Conservation (phyloP, 2,888 invertebrate genomes). For the Pogonocherus hispidulus region DNA sequence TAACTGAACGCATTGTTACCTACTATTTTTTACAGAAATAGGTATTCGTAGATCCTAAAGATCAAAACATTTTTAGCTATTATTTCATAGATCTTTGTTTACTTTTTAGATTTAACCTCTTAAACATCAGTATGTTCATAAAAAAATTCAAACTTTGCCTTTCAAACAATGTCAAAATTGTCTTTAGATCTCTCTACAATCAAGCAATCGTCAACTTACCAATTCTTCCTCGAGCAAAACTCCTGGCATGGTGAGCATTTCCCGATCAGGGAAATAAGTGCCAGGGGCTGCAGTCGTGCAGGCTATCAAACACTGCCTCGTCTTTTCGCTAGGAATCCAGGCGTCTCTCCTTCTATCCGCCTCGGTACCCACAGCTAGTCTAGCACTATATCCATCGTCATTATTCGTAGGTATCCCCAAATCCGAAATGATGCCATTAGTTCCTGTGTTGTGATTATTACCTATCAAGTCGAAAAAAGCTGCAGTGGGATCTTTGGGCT, state of each 20-base stretch:
- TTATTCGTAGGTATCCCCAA: conserved; percentile 53
- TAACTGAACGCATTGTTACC: too few species aligned
- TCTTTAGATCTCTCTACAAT: too few species aligned
- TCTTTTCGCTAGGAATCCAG: conserved; percentile 87
- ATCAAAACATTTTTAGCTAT: too few species aligned
- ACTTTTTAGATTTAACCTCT: too few species aligned
- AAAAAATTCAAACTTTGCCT: neutral
- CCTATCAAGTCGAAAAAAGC: conserved; percentile 70
- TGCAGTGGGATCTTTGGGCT: conserved; percentile 66
- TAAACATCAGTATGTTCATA: neutral
- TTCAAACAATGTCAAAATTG: too few species aligned
- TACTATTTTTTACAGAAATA: too few species aligned
- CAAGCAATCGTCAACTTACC: too few species aligned
- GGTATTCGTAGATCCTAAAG: too few species aligned
- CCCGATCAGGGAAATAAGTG: conserved; percentile 79
- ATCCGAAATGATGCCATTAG: conserved; percentile 56
- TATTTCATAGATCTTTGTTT: too few species aligned
- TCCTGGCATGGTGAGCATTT: conserved; percentile 88
- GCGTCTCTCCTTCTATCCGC: conserved; percentile 77
- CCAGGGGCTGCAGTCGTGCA: conserved; percentile 79
- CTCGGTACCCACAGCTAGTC: conserved; percentile 70
- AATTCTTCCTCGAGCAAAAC: conserved; percentile 85
- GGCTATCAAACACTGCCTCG: conserved; percentile 76
- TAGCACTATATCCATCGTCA: conserved; percentile 62
- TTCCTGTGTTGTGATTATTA: conserved; percentile 50